A percentile compares a stretch with the other conserved stretches of the same genome.
Conservation (phyloP, 2,797 vertebrate genomes). For the Enteromius afrohamiltoni region DNA sequence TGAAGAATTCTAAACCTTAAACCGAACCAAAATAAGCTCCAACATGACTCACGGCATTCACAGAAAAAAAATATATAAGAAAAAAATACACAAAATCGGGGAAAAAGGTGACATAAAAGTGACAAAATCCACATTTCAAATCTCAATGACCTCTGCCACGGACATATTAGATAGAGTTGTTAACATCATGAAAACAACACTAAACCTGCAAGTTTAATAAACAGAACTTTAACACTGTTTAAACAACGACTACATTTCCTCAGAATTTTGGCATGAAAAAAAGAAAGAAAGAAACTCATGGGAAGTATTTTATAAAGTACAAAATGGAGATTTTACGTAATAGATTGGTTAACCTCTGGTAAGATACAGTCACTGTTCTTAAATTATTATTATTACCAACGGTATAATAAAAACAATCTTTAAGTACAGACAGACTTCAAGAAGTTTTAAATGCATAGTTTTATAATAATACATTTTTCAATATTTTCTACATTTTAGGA, state of each 20-base stretch:
- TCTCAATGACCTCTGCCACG: neutral
- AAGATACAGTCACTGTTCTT: neutral
- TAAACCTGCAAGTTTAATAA: neutral
- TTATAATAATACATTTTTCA: no score
- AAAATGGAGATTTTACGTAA: neutral
- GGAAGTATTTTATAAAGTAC: neutral
- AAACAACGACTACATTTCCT: neutral
- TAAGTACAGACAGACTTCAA: no score
- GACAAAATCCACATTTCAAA: neutral
- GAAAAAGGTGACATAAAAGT: neutral
- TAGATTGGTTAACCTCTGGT: neutral
- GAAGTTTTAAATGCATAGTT: no score
- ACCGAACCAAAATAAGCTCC: neutral
- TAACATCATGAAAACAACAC: neutral
- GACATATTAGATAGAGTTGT: neutral
- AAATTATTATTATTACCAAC: neutral
- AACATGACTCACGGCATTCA: neutral
- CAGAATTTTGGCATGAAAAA: neutral
- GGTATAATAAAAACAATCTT: no score
- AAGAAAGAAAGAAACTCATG: neutral
- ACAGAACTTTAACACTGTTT: neutral
- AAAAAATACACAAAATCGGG: neutral
- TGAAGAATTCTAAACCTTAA: constrained; percentile 11
- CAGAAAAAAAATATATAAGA: neutral
- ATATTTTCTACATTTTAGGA: neutral